Base-by-base conservation (phyloP, 2,113 vertebrate species). In the Ifrita kowaldi region DNA sequence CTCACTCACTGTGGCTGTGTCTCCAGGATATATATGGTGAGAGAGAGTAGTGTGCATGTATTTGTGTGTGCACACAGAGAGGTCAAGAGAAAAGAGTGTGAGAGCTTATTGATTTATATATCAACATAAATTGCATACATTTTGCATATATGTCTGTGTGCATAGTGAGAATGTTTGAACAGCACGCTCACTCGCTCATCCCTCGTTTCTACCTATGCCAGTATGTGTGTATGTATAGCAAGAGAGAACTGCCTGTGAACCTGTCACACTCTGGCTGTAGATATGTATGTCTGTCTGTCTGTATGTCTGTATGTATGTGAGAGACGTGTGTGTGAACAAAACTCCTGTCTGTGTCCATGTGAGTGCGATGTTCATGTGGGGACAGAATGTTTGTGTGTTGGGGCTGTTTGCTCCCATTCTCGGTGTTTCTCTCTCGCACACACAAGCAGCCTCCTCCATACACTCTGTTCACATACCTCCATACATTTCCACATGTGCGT, bases 101-200 rank as follows among this genome's bases (percentile, higher is more conserved):
- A 53, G 69, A 59, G 15, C 35, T 30, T 16, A 3, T 49, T n/a
- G n/a, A n/a, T n/a, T n/a, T n/a, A n/a, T n/a, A 1, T 7, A 18
- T 16, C 41, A 30, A 5, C 26, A 24, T 18, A 13, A 7, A 37
- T 8, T 19, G 27, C 22, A 33, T 13, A 30, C 53, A 11, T 57
- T 11, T 69, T 20, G 56, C 46, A 11, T 19, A 4, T 5, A 8
- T 32, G 3, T 24, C 13, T 41, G 20, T 2, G n/a, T 55, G 42
- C 64, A 11, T 0, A 11, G 16, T 7, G 35, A 73, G 64, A 27
- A n/a, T 37, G 50, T 20, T 20, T 47, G 55, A 91, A 24, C 27
- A 70, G 84, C 46, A 41, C 0, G 0, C 47, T 37, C 8, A 4
- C 20, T 26, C 30, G 14, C 49, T 37, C 21, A 28, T 5, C 14